Conservation (phyloP, 1,140 invertebrate species). For the Euglossa dilemma region DNA sequence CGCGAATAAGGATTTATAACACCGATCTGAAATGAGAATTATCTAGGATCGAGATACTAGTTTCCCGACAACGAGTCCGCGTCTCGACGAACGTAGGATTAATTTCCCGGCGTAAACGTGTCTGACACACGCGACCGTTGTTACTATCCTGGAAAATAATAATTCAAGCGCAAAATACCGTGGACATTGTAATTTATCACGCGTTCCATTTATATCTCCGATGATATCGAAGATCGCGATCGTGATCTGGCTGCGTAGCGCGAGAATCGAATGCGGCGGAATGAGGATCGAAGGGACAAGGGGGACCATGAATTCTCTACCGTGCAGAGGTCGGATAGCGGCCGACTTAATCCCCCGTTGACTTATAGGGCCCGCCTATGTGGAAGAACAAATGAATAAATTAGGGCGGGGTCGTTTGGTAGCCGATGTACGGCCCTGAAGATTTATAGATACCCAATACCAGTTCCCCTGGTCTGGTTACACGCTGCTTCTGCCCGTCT, state of each 20-base stretch:
- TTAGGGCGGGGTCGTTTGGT: slow-evolving; percentile 76
- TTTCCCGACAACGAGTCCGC: too few relatives aligned
- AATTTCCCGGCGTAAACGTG: neutral
- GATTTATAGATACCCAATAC: slow-evolving; percentile 74
- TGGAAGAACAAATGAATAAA: slow-evolving; percentile 78
- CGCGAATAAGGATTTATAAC: too few relatives aligned
- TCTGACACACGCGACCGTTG: too few relatives aligned
- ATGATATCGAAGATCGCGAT: slow-evolving; percentile 49
- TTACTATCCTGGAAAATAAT: neutral
- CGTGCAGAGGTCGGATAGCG: slow-evolving; percentile 48
- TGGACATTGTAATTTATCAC: slow-evolving; percentile 47
- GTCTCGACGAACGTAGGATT: neutral
- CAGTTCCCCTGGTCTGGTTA: slow-evolving; percentile 58
- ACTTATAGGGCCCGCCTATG: slow-evolving; percentile 73
- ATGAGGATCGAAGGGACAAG: slow-evolving; percentile 31
- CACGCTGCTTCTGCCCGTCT: slow-evolving; percentile 33
- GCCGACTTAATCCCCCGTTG: slow-evolving; percentile 73
- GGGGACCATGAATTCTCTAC: slow-evolving; percentile 46
- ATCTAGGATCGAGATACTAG: too few relatives aligned
- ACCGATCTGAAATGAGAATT: too few relatives aligned
- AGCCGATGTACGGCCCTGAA: slow-evolving; percentile 71
- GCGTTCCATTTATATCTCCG: neutral
- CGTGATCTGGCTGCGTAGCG: slow-evolving; percentile 40
- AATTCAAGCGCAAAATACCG: slow-evolving; percentile 17
- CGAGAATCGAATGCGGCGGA: slow-evolving; percentile 15